Evolutionary conservation across 2,113 vertebrate species (phyloP).

Genomic region (Psettodes erumei): DNA sequence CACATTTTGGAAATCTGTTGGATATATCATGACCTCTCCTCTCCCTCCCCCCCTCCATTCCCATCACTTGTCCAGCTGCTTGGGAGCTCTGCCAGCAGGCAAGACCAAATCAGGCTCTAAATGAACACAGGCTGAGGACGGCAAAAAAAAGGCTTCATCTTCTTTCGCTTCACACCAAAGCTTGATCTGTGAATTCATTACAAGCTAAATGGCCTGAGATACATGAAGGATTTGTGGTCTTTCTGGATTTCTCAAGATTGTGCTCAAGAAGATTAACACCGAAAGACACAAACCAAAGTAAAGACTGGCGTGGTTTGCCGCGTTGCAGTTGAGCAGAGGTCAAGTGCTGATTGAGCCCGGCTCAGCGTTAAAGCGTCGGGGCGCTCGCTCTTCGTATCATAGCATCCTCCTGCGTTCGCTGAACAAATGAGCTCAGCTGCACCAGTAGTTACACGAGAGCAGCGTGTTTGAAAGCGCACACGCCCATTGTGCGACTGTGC

Average conservation of each 20-base stretch:
- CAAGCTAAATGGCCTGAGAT: background rate
- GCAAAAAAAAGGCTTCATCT: background rate
- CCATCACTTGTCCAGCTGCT: constrained; percentile 24
- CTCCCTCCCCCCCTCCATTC: constrained; percentile 7
- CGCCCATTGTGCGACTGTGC: background rate
- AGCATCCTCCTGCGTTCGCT: background rate
- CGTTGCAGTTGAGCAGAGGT: background rate
- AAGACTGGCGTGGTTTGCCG: background rate
- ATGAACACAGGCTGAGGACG: background rate
- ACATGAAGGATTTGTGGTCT: background rate
- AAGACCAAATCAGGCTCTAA: constrained; percentile 13
- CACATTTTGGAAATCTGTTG: constrained; percentile 51
- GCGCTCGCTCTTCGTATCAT: no score
- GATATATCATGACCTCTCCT: constrained; percentile 29
- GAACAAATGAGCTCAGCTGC: background rate
- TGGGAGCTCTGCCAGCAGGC: constrained; percentile 19
- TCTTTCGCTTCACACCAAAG: background rate
- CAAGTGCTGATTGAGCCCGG: background rate
- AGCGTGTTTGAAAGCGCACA: background rate
- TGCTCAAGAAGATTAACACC: background rate
- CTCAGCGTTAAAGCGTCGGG: no score
- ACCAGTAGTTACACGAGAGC: background rate
- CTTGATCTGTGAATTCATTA: background rate
- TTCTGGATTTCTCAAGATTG: background rate
- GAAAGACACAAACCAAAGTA: background rate